phyloP scores from a whole-genome alignment of 2,888 invertebrate species.

The Eristalinus sepulchralis region DNA sequence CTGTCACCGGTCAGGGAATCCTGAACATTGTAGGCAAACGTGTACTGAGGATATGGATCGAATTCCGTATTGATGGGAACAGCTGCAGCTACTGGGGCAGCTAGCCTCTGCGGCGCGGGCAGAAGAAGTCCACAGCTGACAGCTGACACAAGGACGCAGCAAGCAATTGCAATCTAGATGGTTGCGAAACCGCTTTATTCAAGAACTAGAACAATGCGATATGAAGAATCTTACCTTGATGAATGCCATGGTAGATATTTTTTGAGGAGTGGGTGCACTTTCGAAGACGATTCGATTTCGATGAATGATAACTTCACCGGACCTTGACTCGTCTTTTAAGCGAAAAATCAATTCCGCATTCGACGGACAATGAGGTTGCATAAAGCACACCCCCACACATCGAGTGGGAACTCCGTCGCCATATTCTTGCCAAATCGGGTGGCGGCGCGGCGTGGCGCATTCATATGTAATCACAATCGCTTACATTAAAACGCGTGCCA shows the following conservation, averaged over 20 bases:
- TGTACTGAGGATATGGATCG: constrained; percentile 83
- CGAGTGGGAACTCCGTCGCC: constrained; percentile 20
- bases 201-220: neutral
- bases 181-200: neutral
- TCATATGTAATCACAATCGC: constrained; percentile 53
- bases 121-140: constrained; percentile 72
- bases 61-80: constrained; percentile 74
- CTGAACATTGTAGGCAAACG: constrained; percentile 86
- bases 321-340: constrained; percentile 68
- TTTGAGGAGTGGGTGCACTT: constrained; percentile 14
- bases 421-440: constrained; percentile 55
- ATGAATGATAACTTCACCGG: constrained; percentile 54
- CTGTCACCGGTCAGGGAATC: constrained; percentile 85
- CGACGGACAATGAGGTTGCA: constrained; percentile 32
- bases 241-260: constrained; percentile 49
- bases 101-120: constrained; percentile 75
- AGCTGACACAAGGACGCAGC: constrained; percentile 72
- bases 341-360: constrained; percentile 39
- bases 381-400: constrained; percentile 40
- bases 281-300: constrained; percentile 50
- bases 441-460: neutral
- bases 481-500: constrained; percentile 67
- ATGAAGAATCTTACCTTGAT: constrained; percentile 38
- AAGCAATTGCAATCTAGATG: constrained; percentile 72
- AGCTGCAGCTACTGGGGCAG: constrained; percentile 72